phyloP scores from a whole-genome alignment of 2,888 invertebrate species.

The Vanessa cardui region DNA sequence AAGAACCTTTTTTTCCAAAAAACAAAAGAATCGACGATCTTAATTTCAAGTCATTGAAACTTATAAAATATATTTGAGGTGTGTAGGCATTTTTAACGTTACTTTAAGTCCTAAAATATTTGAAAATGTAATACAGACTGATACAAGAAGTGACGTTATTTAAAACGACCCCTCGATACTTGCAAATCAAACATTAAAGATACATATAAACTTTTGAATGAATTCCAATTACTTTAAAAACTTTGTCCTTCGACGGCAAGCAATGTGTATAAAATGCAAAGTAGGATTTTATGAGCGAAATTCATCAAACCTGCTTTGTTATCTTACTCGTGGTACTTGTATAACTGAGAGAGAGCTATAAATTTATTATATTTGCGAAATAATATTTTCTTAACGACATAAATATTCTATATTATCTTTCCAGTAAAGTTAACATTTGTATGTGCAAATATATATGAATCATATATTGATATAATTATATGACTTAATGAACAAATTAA shows the following conservation, averaged over 20 bases:
- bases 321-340: constrained; percentile 33
- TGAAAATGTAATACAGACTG: constrained; percentile 32
- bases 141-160: constrained; percentile 31
- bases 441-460: not conserved
- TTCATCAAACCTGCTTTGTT: constrained; percentile 36
- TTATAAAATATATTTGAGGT: too few species aligned
- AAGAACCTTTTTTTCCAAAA: too few species aligned
- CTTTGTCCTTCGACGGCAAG: constrained; percentile 29
- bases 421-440: not conserved
- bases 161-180: constrained; percentile 23
- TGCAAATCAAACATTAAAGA: constrained; percentile 34
- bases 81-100: too few species aligned
- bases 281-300: constrained; percentile 35
- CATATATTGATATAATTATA: too few species aligned
- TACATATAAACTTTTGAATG: constrained; percentile 38
- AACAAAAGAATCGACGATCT: too few species aligned
- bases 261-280: constrained; percentile 40
- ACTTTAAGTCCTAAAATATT: not conserved
- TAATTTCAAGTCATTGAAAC: too few species aligned
- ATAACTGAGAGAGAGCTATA: constrained; percentile 32
- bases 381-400: constrained; percentile 5
- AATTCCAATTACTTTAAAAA: constrained; percentile 38
- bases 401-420: not conserved
- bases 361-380: constrained; percentile 17
- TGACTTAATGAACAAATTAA: too few species aligned